Conservation (phyloP, 2,113 vertebrate genomes). For the Ochotona princeps region DNA sequence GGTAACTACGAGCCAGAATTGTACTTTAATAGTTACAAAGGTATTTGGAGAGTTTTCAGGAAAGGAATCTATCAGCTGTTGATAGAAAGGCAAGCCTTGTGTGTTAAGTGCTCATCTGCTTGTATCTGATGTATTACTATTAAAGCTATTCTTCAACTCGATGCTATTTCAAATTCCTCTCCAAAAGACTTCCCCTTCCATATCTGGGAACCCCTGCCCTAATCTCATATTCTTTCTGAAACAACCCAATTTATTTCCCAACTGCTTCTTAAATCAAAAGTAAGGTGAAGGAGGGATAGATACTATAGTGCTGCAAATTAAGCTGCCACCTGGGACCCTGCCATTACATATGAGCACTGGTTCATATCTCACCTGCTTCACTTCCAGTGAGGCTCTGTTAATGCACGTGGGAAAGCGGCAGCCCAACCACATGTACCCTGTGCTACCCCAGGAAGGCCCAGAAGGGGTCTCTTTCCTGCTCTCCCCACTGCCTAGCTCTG, state of each 20-base stretch:
- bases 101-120: neutral
- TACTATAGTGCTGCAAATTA: too few relatives aligned
- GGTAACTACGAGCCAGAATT: neutral
- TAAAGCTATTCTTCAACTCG: neutral
- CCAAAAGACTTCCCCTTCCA: neutral
- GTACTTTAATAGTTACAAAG: neutral
- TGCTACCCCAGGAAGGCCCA: too few relatives aligned
- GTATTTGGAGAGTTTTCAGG: neutral
- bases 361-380: too few relatives aligned
- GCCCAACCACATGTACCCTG: too few relatives aligned
- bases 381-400: too few relatives aligned
- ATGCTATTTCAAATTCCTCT: conserved; percentile 38
- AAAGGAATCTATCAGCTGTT: neutral
- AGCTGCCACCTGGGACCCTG: too few relatives aligned
- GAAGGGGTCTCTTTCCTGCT: too few relatives aligned
- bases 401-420: too few relatives aligned
- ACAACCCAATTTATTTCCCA: conserved; percentile 44
- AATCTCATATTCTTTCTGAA: conserved; percentile 37
- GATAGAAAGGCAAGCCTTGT: neutral
- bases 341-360: too few relatives aligned
- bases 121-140: neutral
- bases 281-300: neutral
- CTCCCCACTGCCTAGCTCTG: too few relatives aligned
- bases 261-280: conserved; percentile 28
- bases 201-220: neutral